Percentiles rank a stretch among this genome's conserved stretches.
These are phyloP conservation scores for Malacoraja senta DNA, from an alignment of 2,797 vertebrate species.

Conservation along the genomic window DNA sequence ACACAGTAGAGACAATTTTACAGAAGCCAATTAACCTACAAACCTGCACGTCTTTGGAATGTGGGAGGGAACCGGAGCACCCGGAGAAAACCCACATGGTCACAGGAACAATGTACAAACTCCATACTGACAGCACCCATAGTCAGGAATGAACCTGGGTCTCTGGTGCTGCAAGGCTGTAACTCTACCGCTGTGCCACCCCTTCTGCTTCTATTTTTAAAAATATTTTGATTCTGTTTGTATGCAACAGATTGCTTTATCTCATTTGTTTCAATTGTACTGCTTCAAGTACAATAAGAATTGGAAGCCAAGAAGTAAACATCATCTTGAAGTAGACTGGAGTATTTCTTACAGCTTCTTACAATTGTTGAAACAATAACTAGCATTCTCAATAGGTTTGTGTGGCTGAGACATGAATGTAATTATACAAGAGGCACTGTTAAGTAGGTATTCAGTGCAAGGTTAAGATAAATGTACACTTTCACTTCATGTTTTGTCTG, in stretches of 20 bases:
- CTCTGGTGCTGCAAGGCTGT: too few relatives aligned
- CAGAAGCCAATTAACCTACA: too few relatives aligned
- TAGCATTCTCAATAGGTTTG: neutral
- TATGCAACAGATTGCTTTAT: neutral
- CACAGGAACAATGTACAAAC: too few relatives aligned
- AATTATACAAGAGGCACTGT: slow-evolving; percentile 26
- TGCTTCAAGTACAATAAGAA: neutral
- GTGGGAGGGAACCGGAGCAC: too few relatives aligned
- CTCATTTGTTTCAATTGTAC: neutral
- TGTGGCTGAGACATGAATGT: slow-evolving; percentile 21
- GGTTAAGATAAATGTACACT: slow-evolving; percentile 33
- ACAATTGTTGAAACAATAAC: neutral
- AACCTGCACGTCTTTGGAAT: too few relatives aligned
- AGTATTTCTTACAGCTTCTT: neutral
- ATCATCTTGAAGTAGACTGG: neutral
- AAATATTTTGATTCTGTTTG: neutral
- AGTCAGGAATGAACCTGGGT: too few relatives aligned
- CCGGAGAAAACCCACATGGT: too few relatives aligned
- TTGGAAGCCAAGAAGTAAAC: neutral
- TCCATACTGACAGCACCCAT: too few relatives aligned
- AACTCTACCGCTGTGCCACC: too few relatives aligned
- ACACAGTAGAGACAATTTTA: too few relatives aligned
- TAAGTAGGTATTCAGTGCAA: slow-evolving; percentile 34
- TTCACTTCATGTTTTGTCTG: slow-evolving; percentile 36
- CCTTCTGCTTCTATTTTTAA: too few relatives aligned